Base-by-base conservation (phyloP, 2,797 vertebrate genomes). In the Chloroceryle amazona region DNA sequence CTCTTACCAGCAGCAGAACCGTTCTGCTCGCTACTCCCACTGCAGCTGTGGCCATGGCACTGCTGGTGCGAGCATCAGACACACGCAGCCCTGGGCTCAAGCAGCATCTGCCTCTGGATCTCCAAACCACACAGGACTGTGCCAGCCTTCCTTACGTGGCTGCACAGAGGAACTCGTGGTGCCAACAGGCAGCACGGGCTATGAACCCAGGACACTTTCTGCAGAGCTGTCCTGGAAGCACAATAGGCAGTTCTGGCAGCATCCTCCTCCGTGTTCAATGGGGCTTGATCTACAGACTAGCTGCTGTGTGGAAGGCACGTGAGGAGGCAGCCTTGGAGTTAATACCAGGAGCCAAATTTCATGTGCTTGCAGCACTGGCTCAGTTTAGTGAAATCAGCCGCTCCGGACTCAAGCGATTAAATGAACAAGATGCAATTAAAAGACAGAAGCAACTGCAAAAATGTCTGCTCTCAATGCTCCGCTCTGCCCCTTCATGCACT, bases 31-130 rank as follows among this genome's bases (percentile, higher is more conserved):
- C 7, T 26, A 2, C 26, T 57, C 12, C 65, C 46, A n/a, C 20
- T 11, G 44, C 44, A 67, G 81, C 47, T 26, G 37, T 11, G 35
- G 72, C 47, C 22, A 33, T 13, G 39, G 52, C 49, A 26, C 47
- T 62, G 62, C 75, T 80, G 73, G 55, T 29, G 12, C 26, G 21
- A 26, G n/a, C 1, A 4, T 17, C 19, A 67, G 46, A 49, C 29
- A 51, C 3, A 3, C 61, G 41, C 13, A 41, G 0, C 12, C 22
- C 79, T 13, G n/a, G 29, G 39, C 39, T 66, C 70, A 49, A 3
- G 2, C 1, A 0, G 1, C 4, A 29, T 5, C 73, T 39, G 70
- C 31, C 21, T 51, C 51, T 33, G 0, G 4, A 37, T 17, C 39
- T 57, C 71, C 46, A 57, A 66, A 52, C 63, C 37, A 20, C 3